Conservation (phyloP, 2,888 invertebrate species). For the Psylliodes chrysocephalus region DNA sequence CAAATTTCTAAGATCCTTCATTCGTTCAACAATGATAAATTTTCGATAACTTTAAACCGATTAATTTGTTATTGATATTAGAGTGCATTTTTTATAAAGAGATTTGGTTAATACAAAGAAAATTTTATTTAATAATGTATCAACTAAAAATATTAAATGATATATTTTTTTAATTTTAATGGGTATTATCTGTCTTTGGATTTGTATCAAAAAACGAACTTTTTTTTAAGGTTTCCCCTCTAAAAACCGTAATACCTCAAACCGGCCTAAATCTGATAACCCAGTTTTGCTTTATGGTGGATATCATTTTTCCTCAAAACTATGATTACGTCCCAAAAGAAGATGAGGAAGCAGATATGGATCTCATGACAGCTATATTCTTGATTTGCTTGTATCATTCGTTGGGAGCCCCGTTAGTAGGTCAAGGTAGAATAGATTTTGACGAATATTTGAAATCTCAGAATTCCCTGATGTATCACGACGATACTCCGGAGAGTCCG, state of each 20-base stretch:
- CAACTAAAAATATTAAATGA: too few species aligned
- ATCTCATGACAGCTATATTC: conserved; percentile 78
- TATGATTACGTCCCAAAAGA: conserved; percentile 31
- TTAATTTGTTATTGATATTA: too few species aligned
- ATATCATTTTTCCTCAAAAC: conserved; percentile 71
- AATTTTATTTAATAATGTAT: too few species aligned
- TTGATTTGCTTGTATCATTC: conserved; percentile 84
- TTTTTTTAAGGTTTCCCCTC: conserved; percentile 71
- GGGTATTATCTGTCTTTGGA: too few species aligned
- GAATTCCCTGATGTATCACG: conserved; percentile 72
- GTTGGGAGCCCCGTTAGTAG: conserved; percentile 81
- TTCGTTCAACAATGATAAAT: too few species aligned
- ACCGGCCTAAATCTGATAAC: conserved; percentile 88
- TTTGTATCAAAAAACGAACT: too few species aligned
- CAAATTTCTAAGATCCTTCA: too few species aligned
- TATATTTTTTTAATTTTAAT: too few species aligned
- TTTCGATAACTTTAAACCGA: too few species aligned
- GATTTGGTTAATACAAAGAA: too few species aligned
- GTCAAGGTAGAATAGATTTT: conserved; percentile 75
- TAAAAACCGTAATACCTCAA: conserved; percentile 85
- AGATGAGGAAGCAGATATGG: conserved; percentile 66
- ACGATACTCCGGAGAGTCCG: conserved; percentile 73
- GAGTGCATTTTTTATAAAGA: too few species aligned
- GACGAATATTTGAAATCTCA: conserved; percentile 79
- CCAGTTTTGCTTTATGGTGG: conserved; percentile 85